Evolutionary conservation across 2,113 vertebrate species (phyloP).

Genomic region (Rhabdomys dilectus): DNA sequence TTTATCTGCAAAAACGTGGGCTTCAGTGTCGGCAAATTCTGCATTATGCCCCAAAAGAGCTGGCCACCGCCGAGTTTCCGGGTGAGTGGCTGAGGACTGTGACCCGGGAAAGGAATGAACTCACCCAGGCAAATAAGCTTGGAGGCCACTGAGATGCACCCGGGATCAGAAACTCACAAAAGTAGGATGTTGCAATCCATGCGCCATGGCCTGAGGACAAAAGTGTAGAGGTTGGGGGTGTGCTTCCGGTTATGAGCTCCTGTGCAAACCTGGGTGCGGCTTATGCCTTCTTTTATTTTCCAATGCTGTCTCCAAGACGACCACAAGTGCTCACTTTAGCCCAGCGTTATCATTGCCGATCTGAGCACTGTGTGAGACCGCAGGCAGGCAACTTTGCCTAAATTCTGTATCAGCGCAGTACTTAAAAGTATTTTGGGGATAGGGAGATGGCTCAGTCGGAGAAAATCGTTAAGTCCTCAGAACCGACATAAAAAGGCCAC

Average conservation of each 20-base stretch:
- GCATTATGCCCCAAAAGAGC: conserved; percentile 89
- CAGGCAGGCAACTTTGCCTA: background rate
- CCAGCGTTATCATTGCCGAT: background rate
- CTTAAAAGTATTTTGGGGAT: background rate
- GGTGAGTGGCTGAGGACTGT: conserved; percentile 84
- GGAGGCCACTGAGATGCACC: fast-evolving
- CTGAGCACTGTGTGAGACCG: background rate
- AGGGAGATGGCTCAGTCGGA: background rate
- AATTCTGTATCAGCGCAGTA: background rate
- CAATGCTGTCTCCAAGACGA: background rate
- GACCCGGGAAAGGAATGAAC: background rate
- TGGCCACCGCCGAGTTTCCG: conserved; percentile 90
- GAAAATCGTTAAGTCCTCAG: background rate
- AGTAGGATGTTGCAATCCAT: fast-evolving
- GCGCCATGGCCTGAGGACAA: fast-evolving
- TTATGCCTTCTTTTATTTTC: background rate
- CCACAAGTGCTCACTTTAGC: no score
- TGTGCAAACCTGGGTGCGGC: background rate
- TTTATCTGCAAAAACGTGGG: conserved; percentile 93
- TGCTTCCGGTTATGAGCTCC: fast-evolving
- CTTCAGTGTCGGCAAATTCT: conserved; percentile 90
- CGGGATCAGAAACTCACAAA: background rate
- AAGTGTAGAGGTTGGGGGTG: fast-evolving
- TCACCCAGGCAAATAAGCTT: background rate
- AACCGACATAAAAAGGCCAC: background rate